Evolutionary conservation across 2,888 invertebrate species (phyloP), one percentile per base, ranked within the genome.

Genomic region (Lochmaea capreae): DNA sequence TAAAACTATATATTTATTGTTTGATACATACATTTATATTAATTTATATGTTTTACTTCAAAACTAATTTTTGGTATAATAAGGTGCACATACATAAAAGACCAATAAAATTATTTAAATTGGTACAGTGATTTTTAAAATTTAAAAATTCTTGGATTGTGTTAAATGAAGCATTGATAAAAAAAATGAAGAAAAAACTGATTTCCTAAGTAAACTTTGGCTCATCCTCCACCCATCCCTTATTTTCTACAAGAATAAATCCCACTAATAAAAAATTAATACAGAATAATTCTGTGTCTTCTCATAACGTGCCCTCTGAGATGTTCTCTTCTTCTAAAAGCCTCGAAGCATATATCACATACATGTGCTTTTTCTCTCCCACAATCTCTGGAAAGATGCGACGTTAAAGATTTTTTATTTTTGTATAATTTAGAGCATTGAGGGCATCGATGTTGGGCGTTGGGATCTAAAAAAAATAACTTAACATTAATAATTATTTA

Each of bases 271-370:
- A 33, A 33, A 3, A 33, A 52, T 33, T 66, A 66, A 49, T 58
- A 58, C 22, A 68, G 43, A 9, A 71, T 16, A 43, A 71, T 46
- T 10, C 49, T 16, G 54, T 73, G 73, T 33, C 46, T 69, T 54
- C 73, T 59, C n/a, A 66, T 69, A 52, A 69, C 54, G 26, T 75
- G 75, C 90, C 90, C 80, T 90, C 89, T 84, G 93, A 77, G 61
- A 57, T 71, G 73, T 26, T 77, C 73, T 49, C 67, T 70, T 52
- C 76, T 75, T 18, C 74, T 73, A 52, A 77, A 79, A 26, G 61
- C 75, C 18, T 73, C 71, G 11, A 43, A 43, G 58, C 79, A 79
- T 14, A 63, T 73, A 11, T 72, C 67, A 61, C 78, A 79, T n/a
- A 85, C 82, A 77, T 74, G 57, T 14, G 42, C 58, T 62, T 74